Evolutionary conservation across 2,888 invertebrate species (phyloP), one percentile per base, ranked within the genome.

Genomic region (Eupithecia insigniata): DNA sequence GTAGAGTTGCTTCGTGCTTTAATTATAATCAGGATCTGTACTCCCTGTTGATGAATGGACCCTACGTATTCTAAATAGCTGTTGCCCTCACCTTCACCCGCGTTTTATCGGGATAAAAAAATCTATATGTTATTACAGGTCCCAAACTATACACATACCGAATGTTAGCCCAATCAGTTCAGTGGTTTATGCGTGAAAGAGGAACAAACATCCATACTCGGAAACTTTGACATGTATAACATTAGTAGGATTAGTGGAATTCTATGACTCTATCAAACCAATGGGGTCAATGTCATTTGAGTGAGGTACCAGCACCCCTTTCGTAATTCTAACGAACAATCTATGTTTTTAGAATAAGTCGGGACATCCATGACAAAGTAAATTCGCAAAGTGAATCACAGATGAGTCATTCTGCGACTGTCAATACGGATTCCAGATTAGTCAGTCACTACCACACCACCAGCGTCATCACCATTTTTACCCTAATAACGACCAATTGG

Each of bases 361-460:
- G 64, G 43, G n/a, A 58, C 30, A 51, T 7, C 58, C 61, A 66
- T 46, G 64, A 72, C 28, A 32, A 70, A 65, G 43, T 34, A 64
- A 67, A 65, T 70, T 32, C 62, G 26, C 51, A 34, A 28, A 64
- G 73, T 76, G 73, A 74, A 64, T 75, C 78, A 78, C 46, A 22
- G 62, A 30, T 79, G 79, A 78, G 46, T 79, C 79, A 79, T 64
- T 61, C 7, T 26, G 51, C 36, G 39, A 58, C 18, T 70, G 43
- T 70, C 72, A 72, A 75, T 76, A 69, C 72, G 73, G 73, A 73
- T 74, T 71, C 67, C 32, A 64, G 72, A 76, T 74, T 73, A 72
- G 62, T 76, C 77, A 76, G 71, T 73, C 22, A 22, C 2, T n/a
- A 14, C 34, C 43, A n/a, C 3, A 34, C 39, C 43, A n/a, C 3